A percentile compares a stretch with the other conserved stretches of the same genome.
phyloP scores from a whole-genome alignment of 2,888 invertebrate genomes.

The Lepas anatifera region DNA sequence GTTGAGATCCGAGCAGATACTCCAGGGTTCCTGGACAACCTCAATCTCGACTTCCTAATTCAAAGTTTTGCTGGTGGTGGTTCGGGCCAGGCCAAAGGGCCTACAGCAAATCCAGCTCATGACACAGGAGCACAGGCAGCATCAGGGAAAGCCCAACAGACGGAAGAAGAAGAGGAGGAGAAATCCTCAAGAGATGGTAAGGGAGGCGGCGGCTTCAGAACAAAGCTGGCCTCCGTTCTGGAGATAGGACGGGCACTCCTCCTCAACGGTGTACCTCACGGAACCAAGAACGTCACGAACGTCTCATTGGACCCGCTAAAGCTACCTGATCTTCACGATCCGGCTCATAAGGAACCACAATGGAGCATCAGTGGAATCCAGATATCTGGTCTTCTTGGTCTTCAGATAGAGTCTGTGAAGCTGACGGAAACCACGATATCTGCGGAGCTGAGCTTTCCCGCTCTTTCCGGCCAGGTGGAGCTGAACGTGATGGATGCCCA shows the following conservation, averaged over 20 bases:
- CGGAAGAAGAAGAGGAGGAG: too few species aligned
- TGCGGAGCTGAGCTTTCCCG: not conserved
- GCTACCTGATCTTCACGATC: not conserved
- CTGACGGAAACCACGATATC: not conserved
- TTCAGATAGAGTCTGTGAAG: not conserved
- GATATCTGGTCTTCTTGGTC: not conserved
- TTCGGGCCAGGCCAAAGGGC: too few species aligned
- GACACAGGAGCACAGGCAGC: too few species aligned
- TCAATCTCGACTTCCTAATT: too few species aligned
- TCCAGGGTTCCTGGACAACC: too few species aligned
- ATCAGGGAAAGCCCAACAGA: too few species aligned
- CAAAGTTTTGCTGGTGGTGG: too few species aligned
- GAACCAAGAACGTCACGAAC: not conserved
- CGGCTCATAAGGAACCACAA: not conserved
- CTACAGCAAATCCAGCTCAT: too few species aligned
- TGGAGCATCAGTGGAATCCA: not conserved
- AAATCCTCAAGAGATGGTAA: too few species aligned
- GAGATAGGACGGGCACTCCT: not conserved
- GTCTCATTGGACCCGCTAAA: not conserved
- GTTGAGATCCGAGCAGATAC: too few species aligned
- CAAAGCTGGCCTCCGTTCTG: not conserved
- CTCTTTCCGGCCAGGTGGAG: not conserved
- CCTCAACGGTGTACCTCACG: not conserved
- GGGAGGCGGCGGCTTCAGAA: too few species aligned
- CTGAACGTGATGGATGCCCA: not conserved